Base-by-base conservation (phyloP, 2,888 invertebrate species). In the Luffia ferchaultella region DNA sequence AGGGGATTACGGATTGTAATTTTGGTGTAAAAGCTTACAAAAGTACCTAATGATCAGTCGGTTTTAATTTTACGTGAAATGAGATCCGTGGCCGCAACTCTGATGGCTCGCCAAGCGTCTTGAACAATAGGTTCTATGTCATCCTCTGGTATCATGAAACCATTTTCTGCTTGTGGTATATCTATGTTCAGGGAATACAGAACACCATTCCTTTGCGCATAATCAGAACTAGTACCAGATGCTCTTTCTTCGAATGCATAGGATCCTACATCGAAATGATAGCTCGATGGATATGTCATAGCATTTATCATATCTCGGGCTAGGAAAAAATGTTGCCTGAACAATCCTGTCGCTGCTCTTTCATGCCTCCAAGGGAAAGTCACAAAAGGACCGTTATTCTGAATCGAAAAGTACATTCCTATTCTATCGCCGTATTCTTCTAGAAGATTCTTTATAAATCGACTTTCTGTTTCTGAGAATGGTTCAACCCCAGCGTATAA, bases 311-410 rank as follows among this genome's bases (percentile, higher is more conserved):
- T 73, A n/a, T 70, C 62, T 17, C 69, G 48, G 2, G 68, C 77
- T 12, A 77, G 58, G 1, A 70, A 54, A 51, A 70, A 65, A 20
- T 79, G 70, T 2, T 71, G 67, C 20, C 63, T 60, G 45, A 77
- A 77, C 61, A 77, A 64, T 0, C 76, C 79, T 54, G 70, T 74
- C 0, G 79, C 76, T 18, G 78, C 72, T 40, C 64, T 68, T 45
- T 87, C 87, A 55, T 83, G 90, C 42, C 88, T 88, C 89, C 90
- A 91, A 1, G 91, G 91, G 60, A 89, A 90, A 0, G 91, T 71
- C 5, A 91, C 60, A 54, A 86, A 88, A 19, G 86, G 85, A 48
- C 91, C 92, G 60, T 87, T 91, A n/a, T 92, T 90, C 67, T 94
- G 94, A 41, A 94, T 66, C 0, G 91, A 89, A 20, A 93, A 62